Conservation (phyloP, 1,140 invertebrate species). For the Leptoteleia sp. region DNA sequence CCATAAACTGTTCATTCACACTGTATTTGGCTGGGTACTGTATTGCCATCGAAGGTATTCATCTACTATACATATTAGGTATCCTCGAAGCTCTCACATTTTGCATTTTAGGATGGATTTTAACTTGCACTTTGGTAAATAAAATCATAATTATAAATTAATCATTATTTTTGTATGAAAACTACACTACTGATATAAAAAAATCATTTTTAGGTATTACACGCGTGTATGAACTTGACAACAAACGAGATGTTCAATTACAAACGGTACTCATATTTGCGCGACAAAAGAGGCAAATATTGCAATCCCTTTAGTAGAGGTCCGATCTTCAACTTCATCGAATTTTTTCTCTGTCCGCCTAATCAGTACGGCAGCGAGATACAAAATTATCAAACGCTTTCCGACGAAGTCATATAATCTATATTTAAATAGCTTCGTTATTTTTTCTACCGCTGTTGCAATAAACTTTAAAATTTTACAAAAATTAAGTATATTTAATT, state of each 20-base stretch:
- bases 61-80: constrained; percentile 89
- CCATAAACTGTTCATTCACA: constrained; percentile 92
- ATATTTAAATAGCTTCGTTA: constrained; percentile 30
- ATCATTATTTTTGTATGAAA: too few species aligned
- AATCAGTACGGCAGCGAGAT: constrained; percentile 86
- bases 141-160: too few species aligned
- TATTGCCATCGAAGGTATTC: constrained; percentile 91
- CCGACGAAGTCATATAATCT: constrained; percentile 82
- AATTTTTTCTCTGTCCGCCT: constrained; percentile 92
- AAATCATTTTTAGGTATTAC: constrained; percentile 84
- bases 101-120: constrained; percentile 91
- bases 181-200: too few species aligned
- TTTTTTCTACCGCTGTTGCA: constrained; percentile 16
- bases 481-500: too few species aligned
- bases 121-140: constrained; percentile 93
- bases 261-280: constrained; percentile 92
- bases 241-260: constrained; percentile 97
- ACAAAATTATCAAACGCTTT: constrained; percentile 85
- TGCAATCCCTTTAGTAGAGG: constrained; percentile 94
- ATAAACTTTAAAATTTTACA: neutral
- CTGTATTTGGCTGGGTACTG: constrained; percentile 94
- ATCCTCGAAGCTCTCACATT: constrained; percentile 91
- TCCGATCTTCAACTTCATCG: constrained; percentile 91
- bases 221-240: constrained; percentile 94
- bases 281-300: constrained; percentile 92